phyloP scores from a whole-genome alignment of 2,888 invertebrate genomes.

The Tillus elongatus region DNA sequence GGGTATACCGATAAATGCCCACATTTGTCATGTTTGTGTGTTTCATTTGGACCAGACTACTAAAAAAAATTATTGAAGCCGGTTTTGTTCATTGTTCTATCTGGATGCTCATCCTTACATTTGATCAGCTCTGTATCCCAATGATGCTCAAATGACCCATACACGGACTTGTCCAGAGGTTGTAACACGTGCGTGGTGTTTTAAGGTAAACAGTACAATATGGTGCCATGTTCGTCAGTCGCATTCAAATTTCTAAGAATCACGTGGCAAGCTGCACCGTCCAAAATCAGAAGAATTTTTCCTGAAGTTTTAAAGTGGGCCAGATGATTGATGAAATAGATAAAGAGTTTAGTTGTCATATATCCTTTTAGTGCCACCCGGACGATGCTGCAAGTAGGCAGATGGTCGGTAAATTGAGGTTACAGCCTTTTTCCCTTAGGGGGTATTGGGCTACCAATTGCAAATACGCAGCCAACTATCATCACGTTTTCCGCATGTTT shows the following conservation, averaged over 20 bases:
- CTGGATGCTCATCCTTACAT: too few species aligned
- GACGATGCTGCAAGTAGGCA: neutral
- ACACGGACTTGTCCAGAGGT: neutral
- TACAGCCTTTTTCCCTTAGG: conserved; percentile 1
- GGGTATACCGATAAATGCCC: too few species aligned
- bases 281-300: neutral
- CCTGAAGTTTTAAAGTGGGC: neutral
- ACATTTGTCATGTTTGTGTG: too few species aligned
- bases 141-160: neutral
- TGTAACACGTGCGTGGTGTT: neutral
- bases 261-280: neutral
- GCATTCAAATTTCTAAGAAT: neutral
- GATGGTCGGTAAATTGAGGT: neutral
- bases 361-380: neutral
- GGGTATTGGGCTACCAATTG: neutral
- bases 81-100: too few species aligned
- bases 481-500: too few species aligned
- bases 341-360: neutral
- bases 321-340: neutral
- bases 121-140: too few species aligned
- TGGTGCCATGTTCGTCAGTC: too few species aligned
- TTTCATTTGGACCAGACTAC: too few species aligned
- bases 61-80: too few species aligned
- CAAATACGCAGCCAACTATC: too few species aligned
- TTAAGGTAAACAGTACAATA: too few species aligned